Evolutionary conservation across 2,113 vertebrate species (phyloP), one percentile per base, ranked within the genome.

Genomic region (Heloderma charlesbogerti): DNA sequence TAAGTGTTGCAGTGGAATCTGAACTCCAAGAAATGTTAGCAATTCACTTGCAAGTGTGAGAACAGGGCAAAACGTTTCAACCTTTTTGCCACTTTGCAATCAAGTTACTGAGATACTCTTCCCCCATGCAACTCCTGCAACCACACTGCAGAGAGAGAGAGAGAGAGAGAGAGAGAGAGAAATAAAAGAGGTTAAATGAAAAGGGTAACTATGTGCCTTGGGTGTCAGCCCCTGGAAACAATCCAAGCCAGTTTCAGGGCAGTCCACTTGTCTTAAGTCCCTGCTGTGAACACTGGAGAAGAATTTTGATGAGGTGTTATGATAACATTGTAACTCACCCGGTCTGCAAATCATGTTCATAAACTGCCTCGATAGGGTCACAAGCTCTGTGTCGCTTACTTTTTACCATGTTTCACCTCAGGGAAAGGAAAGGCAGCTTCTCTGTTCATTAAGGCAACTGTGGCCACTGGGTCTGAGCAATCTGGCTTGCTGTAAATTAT

Each of bases 281-380:
- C 71, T 89, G 89, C 74, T 92, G 84, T 67, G 45, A 86, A 91
- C 67, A 71, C 91, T 77, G 86, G 90, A 91, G 77, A 93, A 90
- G 95, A 94, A 95, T 96, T 96, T 93, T 94, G 94, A 94, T 95
- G 93, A 96, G 91, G 92, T 94, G 89, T 94, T 94, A 83, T 87
- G 93, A 90, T 94, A 94, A 93, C 82, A 80, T 10, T 45, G 63
- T 91, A 93, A 92, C 90, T 94, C 89, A 89, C 15, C 91, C 91
- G 89, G 63, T 89, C 90, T 37, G 45, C 92, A 95, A 92, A 91
- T 94, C 37, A 31, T 67, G 78, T 90, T 89, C 87, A 75, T 95
- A 94, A 95, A 94, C 87, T 90, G 89, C 82, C 71, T 51, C 81
- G 86, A 92, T 86, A 92, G 92, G 92, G 90, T 92, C 91, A 92